Evolutionary conservation across 2,113 vertebrate genomes (phyloP).

Genomic region (Tiliqua scincoides): DNA sequence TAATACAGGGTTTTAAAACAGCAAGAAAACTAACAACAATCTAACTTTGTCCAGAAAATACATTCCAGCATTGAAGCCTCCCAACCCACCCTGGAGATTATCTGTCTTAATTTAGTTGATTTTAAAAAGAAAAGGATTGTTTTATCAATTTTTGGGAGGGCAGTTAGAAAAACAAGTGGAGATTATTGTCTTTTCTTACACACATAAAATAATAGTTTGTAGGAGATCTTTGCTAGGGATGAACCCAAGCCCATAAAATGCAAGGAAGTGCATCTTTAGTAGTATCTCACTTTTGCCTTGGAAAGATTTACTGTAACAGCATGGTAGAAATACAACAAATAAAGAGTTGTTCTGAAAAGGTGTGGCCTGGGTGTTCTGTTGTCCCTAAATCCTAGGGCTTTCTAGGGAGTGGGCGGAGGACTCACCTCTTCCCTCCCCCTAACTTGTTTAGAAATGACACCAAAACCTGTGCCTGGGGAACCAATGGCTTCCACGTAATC

Average conservation of each 20-base stretch:
- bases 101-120: not conserved
- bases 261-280: conserved; percentile 38
- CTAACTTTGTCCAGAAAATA: conserved; percentile 57
- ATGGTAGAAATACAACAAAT: conserved; percentile 17
- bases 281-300: conserved; percentile 16
- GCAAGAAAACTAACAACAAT: conserved; percentile 10
- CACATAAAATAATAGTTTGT: conserved; percentile 42
- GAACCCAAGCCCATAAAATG: conserved; percentile 23
- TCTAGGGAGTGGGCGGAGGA: conserved; percentile 19
- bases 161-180: no score
- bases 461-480: conserved; percentile 56
- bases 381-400: not conserved
- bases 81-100: no score
- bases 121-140: no score
- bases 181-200: conserved; percentile 67
- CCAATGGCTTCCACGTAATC: not conserved
- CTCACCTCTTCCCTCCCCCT: conserved; percentile 67
- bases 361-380: not conserved
- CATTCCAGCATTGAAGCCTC: conserved; percentile 42
- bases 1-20: no score
- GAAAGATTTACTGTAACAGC: conserved; percentile 52
- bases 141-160: not conserved
- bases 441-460: no score
- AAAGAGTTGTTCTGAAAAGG: conserved; percentile 50
- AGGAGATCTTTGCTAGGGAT: conserved; percentile 15